Base-by-base conservation (phyloP, 1,140 invertebrate species). In the Microplitis demolitor region DNA sequence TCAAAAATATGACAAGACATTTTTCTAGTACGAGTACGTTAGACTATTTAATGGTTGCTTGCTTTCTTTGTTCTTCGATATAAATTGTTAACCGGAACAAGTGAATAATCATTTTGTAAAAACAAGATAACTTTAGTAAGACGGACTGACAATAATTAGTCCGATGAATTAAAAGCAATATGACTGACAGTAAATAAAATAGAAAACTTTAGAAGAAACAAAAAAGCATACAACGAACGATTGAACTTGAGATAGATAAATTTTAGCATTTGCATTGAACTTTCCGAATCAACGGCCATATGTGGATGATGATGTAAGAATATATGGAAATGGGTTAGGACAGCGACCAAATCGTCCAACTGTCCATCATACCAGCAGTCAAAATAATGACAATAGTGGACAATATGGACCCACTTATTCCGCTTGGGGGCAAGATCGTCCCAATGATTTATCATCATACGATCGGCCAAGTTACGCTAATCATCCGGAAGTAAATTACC, bases 271-370 rank as follows among this genome's bases (percentile, higher is more conserved):
- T 71, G 79, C 84, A 74, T 75, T 87, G 79, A 85, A 85, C 77
- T 79, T 86, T 79, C 83, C 78, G 63, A 84, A 85, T 77, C 85
- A 85, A 73, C 83, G 85, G 64, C 85, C 85, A 4, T 86, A 86
- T 75, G 67, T 87, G 62, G 86, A 86, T 71, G 86, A 87, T 70
- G 83, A 86, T 34, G 81, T 87, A 50, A 79, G 80, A 61, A 83
- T 87, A 69, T 84, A 86, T 78, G 82, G 78, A 62, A 77, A 69
- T 60, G 73, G 73, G n/a, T 14, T 68, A 4, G 63, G 54, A 5
- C 80, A 75, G 34, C 74, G 78, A 8, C 31, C 72, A 58, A 78
- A 71, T 4, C 60, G 68, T 3, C 54, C 68, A 1, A 78, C 24
- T 72, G 76, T 73, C 62, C 67, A 75, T 60, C 80, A 83, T 50